Evolutionary conservation across 2,113 vertebrate genomes (phyloP).

Genomic region (Peromyscus polionotus): DNA sequence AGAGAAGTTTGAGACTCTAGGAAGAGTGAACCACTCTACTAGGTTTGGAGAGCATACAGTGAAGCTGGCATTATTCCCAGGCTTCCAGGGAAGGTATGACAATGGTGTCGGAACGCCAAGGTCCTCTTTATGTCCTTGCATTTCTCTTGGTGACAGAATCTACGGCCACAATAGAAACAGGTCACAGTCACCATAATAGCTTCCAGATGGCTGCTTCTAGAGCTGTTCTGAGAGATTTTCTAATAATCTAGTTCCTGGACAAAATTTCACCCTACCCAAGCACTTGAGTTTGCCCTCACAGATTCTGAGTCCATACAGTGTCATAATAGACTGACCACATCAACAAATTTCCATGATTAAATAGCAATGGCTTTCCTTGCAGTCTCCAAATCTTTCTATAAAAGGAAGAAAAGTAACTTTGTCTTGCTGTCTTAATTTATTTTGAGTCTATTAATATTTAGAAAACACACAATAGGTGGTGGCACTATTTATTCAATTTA

Average conservation of each 20-base stretch:
- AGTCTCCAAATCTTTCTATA: background rate
- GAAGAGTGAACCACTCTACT: background rate
- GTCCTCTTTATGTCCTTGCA: background rate
- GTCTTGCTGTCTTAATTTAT: slow-evolving; percentile 52
- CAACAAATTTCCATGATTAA: slow-evolving; percentile 30
- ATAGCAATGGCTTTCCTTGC: background rate
- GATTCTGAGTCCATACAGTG: background rate
- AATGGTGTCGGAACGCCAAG: background rate
- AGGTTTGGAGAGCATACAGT: background rate
- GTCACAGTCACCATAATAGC: background rate
- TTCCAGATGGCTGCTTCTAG: background rate
- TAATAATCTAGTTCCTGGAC: background rate
- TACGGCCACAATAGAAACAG: background rate
- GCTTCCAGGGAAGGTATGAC: no score
- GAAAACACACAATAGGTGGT: slow-evolving; percentile 49
- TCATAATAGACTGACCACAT: background rate
- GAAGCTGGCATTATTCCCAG: background rate
- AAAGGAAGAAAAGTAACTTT: slow-evolving; percentile 47
- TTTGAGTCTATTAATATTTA: slow-evolving; percentile 74
- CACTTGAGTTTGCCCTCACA: background rate
- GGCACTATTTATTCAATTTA: slow-evolving; percentile 59
- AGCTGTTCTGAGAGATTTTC: background rate
- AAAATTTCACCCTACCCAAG: background rate
- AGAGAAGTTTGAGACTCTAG: background rate
- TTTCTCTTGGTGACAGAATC: background rate